Conservation (phyloP, 2,888 invertebrate species). For the Meghimatium bilineatum region DNA sequence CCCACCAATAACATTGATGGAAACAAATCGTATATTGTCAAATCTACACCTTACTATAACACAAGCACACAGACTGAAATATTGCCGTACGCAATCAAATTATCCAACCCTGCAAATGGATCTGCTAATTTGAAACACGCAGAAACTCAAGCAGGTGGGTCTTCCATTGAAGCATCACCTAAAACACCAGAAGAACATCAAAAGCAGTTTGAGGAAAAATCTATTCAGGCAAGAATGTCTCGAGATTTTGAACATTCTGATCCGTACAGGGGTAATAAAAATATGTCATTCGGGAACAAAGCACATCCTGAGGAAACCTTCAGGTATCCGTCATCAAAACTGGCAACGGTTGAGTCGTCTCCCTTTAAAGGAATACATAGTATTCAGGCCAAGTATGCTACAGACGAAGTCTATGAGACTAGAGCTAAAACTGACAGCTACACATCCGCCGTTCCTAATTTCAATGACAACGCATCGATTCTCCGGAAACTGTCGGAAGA, state of each 20-base stretch:
- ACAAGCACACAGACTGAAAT: slow-evolving; percentile 73
- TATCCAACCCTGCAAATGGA: slow-evolving; percentile 39
- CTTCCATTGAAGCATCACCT: slow-evolving; percentile 48
- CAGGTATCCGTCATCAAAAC: not conserved
- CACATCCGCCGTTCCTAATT: not conserved
- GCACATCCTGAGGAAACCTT: not conserved
- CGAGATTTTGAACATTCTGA: slow-evolving; percentile 49
- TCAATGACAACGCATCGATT: slow-evolving; percentile 61
- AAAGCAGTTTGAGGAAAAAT: slow-evolving; percentile 57
- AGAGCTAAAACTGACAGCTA: not conserved
- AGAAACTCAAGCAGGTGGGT: slow-evolving; percentile 51
- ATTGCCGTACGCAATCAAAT: slow-evolving; percentile 49
- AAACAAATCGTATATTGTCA: slow-evolving; percentile 59
- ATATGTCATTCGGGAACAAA: not conserved
- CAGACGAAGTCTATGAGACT: slow-evolving; percentile 47
- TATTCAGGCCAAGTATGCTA: slow-evolving; percentile 55
- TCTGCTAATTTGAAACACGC: slow-evolving; percentile 28
- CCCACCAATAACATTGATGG: not conserved
- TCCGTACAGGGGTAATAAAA: slow-evolving; percentile 17
- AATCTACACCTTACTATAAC: slow-evolving; percentile 70
- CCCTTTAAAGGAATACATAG: slow-evolving; percentile 48
- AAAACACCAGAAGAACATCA: slow-evolving; percentile 43
- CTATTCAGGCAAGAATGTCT: slow-evolving; percentile 54
- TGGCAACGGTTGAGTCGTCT: slow-evolving; percentile 1
- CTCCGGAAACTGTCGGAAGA: slow-evolving; percentile 71